Conservation (phyloP, 2,113 vertebrate species). For the Halcyon senegalensis region DNA sequence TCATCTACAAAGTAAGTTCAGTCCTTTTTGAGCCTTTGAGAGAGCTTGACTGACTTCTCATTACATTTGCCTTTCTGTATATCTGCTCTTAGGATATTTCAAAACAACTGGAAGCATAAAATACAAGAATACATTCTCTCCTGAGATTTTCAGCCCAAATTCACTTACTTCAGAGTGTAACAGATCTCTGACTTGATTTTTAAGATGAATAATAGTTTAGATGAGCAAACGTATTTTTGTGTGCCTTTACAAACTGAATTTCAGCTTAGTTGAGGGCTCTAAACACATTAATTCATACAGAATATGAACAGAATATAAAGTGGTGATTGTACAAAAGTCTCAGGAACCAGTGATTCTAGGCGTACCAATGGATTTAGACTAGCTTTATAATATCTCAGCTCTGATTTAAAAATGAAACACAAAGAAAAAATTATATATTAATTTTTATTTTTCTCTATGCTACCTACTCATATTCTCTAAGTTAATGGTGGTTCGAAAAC, state of each 20-base stretch:
- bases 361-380: neutral
- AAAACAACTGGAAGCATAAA: neutral
- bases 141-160: neutral
- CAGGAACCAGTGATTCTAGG: neutral
- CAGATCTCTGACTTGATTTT: neutral
- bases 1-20: neutral
- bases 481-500: neutral
- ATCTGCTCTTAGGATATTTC: neutral
- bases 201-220: neutral
- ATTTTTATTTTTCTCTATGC: neutral
- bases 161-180: neutral
- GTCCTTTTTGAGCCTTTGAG: neutral
- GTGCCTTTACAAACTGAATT: neutral
- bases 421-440: neutral
- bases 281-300: neutral
- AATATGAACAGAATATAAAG: constrained; percentile 26
- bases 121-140: neutral
- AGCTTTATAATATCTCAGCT: neutral
- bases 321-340: neutral
- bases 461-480: neutral
- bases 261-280: neutral
- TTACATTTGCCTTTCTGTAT: constrained; percentile 16
- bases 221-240: constrained; percentile 2
- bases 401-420: neutral
- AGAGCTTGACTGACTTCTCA: neutral